Percentiles rank a stretch among this genome's conserved stretches.
phyloP scores from a whole-genome alignment of 2,888 invertebrate genomes.

The Teinopalpus imperialis region DNA sequence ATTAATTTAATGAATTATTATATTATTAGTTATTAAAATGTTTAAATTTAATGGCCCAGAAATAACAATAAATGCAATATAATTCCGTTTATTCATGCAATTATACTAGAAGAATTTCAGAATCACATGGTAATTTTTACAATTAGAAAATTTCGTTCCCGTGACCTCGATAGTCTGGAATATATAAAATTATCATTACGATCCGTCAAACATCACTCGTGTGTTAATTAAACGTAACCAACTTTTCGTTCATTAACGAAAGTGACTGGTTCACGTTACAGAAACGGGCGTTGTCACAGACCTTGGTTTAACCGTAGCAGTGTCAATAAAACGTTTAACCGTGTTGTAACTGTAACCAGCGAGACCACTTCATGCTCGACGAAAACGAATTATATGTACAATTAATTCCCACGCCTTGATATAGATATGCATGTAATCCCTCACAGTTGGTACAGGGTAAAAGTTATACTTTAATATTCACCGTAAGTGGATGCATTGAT shows the following conservation, averaged over 20 bases:
- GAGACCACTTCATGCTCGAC: conserved; percentile 5
- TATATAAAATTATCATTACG: conserved; percentile 17
- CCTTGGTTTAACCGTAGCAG: conserved; percentile 49
- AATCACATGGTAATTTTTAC: too few species aligned
- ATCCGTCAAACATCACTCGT: conserved; percentile 26
- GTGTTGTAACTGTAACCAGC: conserved; percentile 36
- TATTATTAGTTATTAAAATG: too few species aligned
- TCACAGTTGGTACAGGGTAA: conserved; percentile 4
- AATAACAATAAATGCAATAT: too few species aligned
- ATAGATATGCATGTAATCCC: conserved; percentile 19
- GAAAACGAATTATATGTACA: conserved; percentile 1
- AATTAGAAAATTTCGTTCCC: conserved; percentile 19
- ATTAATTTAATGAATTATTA: too few species aligned
- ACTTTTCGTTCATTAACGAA: conserved; percentile 50
- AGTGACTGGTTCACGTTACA: conserved; percentile 38
- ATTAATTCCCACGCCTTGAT: conserved; percentile 24
- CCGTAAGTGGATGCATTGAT: conserved; percentile 11
- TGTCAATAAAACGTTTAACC: conserved; percentile 47
- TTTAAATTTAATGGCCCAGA: too few species aligned
- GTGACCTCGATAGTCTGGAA: conserved; percentile 6
- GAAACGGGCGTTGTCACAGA: conserved; percentile 46
- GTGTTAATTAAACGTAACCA: conserved; percentile 18
- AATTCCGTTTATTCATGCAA: too few species aligned
- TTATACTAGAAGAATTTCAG: too few species aligned
- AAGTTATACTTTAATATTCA: neutral